These are phyloP conservation scores for Heliconius cydno DNA, from an alignment of 2,888 invertebrate genomes.

Conservation along the genomic window DNA sequence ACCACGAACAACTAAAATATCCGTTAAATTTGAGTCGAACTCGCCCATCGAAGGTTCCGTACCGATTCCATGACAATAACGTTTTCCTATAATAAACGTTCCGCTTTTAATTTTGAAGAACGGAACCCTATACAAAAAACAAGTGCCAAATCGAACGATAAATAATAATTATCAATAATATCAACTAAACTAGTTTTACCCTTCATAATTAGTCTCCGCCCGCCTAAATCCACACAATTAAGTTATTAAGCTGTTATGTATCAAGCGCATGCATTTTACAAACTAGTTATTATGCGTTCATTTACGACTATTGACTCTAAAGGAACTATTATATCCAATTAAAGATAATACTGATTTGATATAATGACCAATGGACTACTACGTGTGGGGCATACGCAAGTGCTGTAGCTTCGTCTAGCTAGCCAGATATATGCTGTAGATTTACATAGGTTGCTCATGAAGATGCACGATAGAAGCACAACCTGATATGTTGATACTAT, in stretches of 20 bases:
- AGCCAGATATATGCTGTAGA: neutral
- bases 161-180: slow-evolving; percentile 11
- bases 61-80: too few relatives aligned
- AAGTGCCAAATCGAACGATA: neutral
- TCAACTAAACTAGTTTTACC: neutral
- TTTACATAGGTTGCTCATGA: neutral
- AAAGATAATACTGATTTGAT: slow-evolving; percentile 3
- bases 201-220: neutral
- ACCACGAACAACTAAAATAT: too few relatives aligned
- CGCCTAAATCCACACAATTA: slow-evolving; percentile 34
- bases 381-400: too few relatives aligned
- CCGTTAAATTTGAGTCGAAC: too few relatives aligned
- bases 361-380: neutral
- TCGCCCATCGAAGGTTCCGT: too few relatives aligned
- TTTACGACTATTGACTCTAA: slow-evolving; percentile 26
- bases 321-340: slow-evolving; percentile 4
- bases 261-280: slow-evolving; percentile 29
- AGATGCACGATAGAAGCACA: too few relatives aligned
- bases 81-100: too few relatives aligned
- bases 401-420: neutral
- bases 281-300: slow-evolving; percentile 28
- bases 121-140: neutral
- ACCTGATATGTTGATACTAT: too few relatives aligned
- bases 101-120: neutral
- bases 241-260: slow-evolving; percentile 35